Conservation (phyloP, 2,113 vertebrate species). For the Thinocorus orbignyianus region DNA sequence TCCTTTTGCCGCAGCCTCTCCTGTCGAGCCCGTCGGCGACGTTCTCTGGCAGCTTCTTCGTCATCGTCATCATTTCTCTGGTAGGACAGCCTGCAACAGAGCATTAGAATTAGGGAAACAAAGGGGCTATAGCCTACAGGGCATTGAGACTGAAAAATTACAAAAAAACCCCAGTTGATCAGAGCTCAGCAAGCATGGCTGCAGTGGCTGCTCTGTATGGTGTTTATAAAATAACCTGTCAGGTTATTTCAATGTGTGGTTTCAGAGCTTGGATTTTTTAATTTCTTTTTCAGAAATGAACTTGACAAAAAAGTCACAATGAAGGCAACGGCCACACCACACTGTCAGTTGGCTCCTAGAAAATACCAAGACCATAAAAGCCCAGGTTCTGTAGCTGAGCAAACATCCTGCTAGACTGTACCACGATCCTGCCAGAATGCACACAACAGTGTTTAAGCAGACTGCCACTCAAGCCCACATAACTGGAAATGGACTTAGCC, state of each 20-base stretch:
- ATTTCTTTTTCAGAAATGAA: background rate
- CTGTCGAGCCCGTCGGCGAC: slow-evolving; percentile 91
- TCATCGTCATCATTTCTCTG: slow-evolving; percentile 89
- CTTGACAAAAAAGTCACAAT: background rate
- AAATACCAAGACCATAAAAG: background rate
- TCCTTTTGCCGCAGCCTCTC: slow-evolving; percentile 86
- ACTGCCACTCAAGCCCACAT: accelerated
- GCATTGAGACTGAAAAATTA: background rate
- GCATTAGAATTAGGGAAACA: background rate
- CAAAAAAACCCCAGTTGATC: background rate
- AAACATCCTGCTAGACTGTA: background rate
- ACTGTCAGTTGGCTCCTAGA: background rate
- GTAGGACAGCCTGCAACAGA: slow-evolving; percentile 80
- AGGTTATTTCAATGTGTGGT: accelerated
- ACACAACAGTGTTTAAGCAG: background rate
- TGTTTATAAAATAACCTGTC: background rate
- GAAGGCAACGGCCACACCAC: background rate
- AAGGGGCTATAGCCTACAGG: background rate
- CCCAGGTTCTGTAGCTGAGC: background rate
- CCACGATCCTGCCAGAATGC: background rate
- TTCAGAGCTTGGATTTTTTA: background rate
- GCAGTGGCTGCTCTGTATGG: background rate
- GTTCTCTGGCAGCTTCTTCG: slow-evolving; percentile 92
- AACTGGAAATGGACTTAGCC: background rate
- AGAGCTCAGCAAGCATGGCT: background rate